Evolutionary conservation across 2,888 invertebrate species (phyloP).

Genomic region (Cheilosia variabilis): DNA sequence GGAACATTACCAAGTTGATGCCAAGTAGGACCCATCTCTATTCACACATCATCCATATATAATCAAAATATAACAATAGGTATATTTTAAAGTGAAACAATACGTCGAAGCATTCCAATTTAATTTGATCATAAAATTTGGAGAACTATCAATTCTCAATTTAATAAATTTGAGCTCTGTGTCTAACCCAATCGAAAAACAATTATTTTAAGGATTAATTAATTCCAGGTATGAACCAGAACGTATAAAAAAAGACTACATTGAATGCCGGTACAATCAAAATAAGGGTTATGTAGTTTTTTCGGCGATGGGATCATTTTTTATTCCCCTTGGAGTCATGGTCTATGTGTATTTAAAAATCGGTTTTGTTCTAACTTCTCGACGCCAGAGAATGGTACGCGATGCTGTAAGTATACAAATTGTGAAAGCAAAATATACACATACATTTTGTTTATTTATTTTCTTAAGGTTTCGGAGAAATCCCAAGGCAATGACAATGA

Average conservation of each 20-base stretch:
- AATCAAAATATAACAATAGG: too few relatives aligned
- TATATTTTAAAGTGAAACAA: too few relatives aligned
- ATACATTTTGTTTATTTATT: not conserved
- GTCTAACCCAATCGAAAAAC: too few relatives aligned
- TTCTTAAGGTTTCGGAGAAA: conserved; percentile 81
- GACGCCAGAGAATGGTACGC: conserved; percentile 89
- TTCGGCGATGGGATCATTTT: conserved; percentile 98
- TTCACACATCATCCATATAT: too few relatives aligned
- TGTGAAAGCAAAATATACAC: not conserved
- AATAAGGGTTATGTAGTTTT: conserved; percentile 97
- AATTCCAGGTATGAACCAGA: conserved; percentile 88
- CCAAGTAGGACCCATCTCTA: too few relatives aligned
- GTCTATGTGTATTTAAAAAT: conserved; percentile 97
- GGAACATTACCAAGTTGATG: too few relatives aligned
- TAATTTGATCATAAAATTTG: too few relatives aligned
- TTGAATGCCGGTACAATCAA: conserved; percentile 93
- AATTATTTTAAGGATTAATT: too few relatives aligned
- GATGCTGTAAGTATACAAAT: conserved; percentile 83
- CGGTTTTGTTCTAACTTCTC: conserved; percentile 91
- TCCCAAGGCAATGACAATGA: conserved; percentile 81
- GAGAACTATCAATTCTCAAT: too few relatives aligned
- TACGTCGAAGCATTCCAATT: too few relatives aligned
- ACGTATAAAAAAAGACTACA: conserved; percentile 85
- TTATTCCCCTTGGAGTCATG: conserved; percentile 97
- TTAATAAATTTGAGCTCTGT: too few relatives aligned